Evolutionary conservation across 2,888 invertebrate species (phyloP).

Genomic region (Eupithecia subumbrata): DNA sequence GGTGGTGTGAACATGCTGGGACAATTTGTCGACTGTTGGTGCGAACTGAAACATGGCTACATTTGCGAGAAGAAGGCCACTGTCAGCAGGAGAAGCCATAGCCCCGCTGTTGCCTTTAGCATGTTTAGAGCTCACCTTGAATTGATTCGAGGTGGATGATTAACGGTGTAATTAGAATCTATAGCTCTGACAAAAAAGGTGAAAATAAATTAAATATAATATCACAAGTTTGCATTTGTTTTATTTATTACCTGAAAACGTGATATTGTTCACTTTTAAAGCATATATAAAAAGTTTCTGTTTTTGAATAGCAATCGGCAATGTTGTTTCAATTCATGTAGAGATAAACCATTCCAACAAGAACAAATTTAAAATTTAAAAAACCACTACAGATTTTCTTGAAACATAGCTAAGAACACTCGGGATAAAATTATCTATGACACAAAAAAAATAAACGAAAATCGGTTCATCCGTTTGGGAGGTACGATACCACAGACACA

Average conservation of each 20-base stretch:
- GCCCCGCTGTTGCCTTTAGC: background rate
- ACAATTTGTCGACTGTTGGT: background rate
- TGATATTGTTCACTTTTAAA: no score
- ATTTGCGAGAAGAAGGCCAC: background rate
- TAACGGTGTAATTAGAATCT: background rate
- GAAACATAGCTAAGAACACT: no score
- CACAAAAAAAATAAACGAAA: no score
- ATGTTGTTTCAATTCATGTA: background rate
- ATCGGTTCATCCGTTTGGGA: no score
- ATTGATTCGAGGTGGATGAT: background rate
- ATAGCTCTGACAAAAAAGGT: background rate
- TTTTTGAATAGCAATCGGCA: background rate
- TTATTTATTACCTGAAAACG: no score
- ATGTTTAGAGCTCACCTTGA: background rate
- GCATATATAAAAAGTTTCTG: no score
- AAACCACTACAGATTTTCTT: no score
- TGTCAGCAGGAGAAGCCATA: background rate
- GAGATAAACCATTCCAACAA: no score
- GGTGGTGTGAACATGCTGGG: background rate
- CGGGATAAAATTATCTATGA: no score
- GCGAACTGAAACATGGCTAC: conserved; percentile 1
- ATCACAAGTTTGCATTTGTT: background rate
- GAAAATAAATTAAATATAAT: background rate
- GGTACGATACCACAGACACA: no score
- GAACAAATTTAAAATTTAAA: no score